These are phyloP conservation scores for Uromys caudimaculatus DNA, from an alignment of 2,797 vertebrate species.

Conservation along the genomic window DNA sequence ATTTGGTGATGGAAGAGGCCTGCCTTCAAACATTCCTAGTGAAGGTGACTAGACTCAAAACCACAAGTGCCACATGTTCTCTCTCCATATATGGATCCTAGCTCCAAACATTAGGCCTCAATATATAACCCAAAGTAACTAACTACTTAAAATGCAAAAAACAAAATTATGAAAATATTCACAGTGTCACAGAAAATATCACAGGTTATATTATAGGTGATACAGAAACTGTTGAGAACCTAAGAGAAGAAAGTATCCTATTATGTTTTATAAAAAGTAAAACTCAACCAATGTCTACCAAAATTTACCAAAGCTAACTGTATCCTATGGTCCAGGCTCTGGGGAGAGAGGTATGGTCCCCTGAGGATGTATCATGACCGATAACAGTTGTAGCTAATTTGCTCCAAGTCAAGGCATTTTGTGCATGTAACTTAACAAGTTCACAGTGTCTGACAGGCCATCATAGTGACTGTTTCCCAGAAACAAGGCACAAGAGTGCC, in stretches of 20 bases:
- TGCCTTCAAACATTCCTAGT: constrained; percentile 5
- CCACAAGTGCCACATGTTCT: neutral
- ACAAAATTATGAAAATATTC: constrained; percentile 22
- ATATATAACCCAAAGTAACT: neutral
- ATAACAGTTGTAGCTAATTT: fast-evolving
- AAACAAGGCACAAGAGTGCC: neutral
- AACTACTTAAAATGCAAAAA: constrained; percentile 17
- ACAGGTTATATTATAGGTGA: neutral
- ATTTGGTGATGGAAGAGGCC: neutral
- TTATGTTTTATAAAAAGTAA: neutral
- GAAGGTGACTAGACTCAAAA: neutral
- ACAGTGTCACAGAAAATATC: neutral
- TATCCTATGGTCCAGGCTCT: neutral
- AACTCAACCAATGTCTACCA: neutral
- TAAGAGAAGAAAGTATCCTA: neutral
- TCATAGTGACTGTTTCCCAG: neutral
- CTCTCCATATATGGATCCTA: neutral
- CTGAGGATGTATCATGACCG: neutral
- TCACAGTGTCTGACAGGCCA: fast-evolving
- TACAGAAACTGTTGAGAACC: neutral
- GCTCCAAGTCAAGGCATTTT: neutral
- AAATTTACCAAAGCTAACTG: neutral
- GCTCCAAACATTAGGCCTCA: neutral
- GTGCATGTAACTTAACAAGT: neutral
- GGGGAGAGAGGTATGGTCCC: neutral